These are phyloP conservation scores for Pedetes capensis DNA, from an alignment of 2,113 vertebrate species.

Conservation along the genomic window DNA sequence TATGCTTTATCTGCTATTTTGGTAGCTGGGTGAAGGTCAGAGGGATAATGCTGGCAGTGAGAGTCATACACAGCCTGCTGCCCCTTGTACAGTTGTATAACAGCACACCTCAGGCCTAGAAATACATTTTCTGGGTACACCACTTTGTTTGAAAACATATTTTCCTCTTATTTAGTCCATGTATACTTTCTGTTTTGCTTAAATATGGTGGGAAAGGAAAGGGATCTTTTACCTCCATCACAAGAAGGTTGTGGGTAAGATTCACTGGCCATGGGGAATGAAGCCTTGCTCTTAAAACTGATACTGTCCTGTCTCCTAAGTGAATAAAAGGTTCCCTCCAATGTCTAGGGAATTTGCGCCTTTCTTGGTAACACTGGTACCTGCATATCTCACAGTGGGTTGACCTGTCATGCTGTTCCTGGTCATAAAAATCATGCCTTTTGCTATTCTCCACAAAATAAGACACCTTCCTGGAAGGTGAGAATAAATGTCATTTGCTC, in stretches of 20 bases:
- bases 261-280: too few species aligned
- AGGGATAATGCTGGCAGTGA: not conserved
- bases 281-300: not conserved
- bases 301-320: not conserved
- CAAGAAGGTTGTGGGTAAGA: not conserved
- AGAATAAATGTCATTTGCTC: not conserved
- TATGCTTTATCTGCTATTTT: not conserved
- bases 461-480: not conserved
- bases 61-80: rapidly evolving
- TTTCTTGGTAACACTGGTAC: not conserved
- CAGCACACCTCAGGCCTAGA: not conserved
- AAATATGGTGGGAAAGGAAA: not conserved
- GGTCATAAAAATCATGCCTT: not conserved
- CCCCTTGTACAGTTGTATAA: not conserved
- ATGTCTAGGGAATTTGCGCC: not conserved
- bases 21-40: not conserved
- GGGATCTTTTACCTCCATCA: not conserved
- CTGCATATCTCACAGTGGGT: too few species aligned
- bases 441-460: not conserved
- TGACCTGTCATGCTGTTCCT: not conserved
- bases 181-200: not conserved
- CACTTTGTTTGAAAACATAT: not conserved
- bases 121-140: not conserved
- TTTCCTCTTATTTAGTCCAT: not conserved
- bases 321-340: not conserved